A percentile compares a stretch with the other conserved stretches of the same genome.
Evolutionary conservation across 2,113 vertebrate genomes (phyloP).

Genomic region (Catharus minimus): DNA sequence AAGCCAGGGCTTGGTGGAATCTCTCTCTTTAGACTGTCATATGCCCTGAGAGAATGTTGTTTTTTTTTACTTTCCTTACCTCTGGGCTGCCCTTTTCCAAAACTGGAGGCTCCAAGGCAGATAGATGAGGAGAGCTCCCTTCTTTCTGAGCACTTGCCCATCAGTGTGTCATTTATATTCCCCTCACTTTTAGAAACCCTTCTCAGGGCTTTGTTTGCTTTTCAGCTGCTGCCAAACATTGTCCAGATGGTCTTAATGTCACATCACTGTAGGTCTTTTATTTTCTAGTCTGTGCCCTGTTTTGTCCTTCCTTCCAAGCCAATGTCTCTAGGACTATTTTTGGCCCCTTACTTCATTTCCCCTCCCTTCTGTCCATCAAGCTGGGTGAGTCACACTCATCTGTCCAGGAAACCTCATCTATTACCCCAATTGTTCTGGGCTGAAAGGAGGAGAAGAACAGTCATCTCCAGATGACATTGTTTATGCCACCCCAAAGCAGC

Average conservation of each 20-base stretch:
- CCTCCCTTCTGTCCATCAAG: constrained; percentile 51
- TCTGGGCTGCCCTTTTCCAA: constrained; percentile 22
- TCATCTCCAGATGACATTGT: background rate
- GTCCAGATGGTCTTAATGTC: constrained; percentile 73
- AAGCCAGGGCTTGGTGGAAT: constrained; percentile 6
- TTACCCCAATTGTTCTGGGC: background rate
- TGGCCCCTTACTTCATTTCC: constrained; percentile 63
- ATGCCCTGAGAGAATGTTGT: background rate
- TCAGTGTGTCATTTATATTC: constrained; percentile 42
- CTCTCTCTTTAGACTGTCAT: constrained; percentile 7
- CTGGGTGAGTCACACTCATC: constrained; percentile 48
- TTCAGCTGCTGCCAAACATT: constrained; percentile 65
- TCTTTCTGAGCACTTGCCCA: background rate
- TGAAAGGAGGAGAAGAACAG: constrained; percentile 39
- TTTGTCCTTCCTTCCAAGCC: constrained; percentile 58
- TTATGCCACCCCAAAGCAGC: background rate
- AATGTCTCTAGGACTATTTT: constrained; percentile 59
- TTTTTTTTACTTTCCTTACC: background rate
- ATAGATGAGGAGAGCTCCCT: background rate
- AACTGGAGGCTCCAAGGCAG: background rate
- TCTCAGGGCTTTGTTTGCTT: constrained; percentile 51
- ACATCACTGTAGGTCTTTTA: constrained; percentile 68
- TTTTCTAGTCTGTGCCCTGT: constrained; percentile 58
- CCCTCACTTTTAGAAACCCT: constrained; percentile 41
- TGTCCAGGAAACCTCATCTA: constrained; percentile 36